These are phyloP conservation scores for Leptinotarsa juncta DNA, from an alignment of 2,888 invertebrate species.

Conservation along the genomic window DNA sequence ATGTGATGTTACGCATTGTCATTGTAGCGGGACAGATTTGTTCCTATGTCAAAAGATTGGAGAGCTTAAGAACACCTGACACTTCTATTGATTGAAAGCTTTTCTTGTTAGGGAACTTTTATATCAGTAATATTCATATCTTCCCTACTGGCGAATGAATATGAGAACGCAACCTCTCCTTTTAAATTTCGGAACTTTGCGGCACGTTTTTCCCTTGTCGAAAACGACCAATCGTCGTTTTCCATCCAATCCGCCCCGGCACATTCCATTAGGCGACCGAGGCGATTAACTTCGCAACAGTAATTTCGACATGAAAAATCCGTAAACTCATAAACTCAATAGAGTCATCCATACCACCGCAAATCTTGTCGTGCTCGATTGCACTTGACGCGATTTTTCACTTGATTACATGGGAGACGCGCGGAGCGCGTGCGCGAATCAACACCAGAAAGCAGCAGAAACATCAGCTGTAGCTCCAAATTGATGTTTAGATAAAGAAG, in stretches of 20 bases:
- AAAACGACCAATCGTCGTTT: not conserved
- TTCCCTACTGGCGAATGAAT: not conserved
- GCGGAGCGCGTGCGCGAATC: slow-evolving; percentile 49
- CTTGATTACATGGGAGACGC: slow-evolving; percentile 28
- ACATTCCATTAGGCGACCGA: slow-evolving; percentile 14
- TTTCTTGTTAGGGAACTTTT: too few species aligned
- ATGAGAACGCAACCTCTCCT: not conserved
- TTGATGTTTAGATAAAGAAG: slow-evolving; percentile 63
- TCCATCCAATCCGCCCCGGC: slow-evolving; percentile 11
- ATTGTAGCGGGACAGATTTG: too few species aligned
- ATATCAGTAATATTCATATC: too few species aligned
- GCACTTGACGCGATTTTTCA: slow-evolving; percentile 38
- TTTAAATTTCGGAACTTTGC: not conserved
- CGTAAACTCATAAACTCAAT: slow-evolving; percentile 21
- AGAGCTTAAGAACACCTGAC: too few species aligned
- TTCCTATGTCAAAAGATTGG: too few species aligned
- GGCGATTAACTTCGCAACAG: slow-evolving; percentile 7
- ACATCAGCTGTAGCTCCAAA: slow-evolving; percentile 57
- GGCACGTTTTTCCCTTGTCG: not conserved
- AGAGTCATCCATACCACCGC: slow-evolving; percentile 21
- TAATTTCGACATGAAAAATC: slow-evolving; percentile 18
- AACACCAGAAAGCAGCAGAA: slow-evolving; percentile 46
- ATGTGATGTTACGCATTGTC: too few species aligned
- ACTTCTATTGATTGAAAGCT: too few species aligned
- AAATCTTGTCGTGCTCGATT: slow-evolving; percentile 30